Percentiles rank a stretch among this genome's conserved stretches.
These are phyloP conservation scores for Thumatha senex DNA, from an alignment of 2,888 invertebrate species.

Conservation along the genomic window DNA sequence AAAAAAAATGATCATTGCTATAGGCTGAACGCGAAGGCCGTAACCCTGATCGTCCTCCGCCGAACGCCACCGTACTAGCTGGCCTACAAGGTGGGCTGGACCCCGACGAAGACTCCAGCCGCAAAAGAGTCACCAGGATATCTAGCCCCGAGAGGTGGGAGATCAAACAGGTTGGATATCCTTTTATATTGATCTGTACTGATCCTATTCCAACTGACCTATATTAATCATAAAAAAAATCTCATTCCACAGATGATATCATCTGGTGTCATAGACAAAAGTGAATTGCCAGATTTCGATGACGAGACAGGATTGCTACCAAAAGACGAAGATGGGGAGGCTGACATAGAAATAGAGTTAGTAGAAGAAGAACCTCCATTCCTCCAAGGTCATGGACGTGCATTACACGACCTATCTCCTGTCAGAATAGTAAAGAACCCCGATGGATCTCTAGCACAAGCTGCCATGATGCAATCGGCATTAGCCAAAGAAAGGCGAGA, in stretches of 20 bases:
- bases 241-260: conserved; percentile 97
- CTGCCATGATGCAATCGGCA: conserved; percentile 99
- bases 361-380: conserved; percentile 99
- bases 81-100: conserved; percentile 83
- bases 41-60: conserved; percentile 96
- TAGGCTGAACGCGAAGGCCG: conserved; percentile 88
- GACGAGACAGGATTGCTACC: conserved; percentile 97
- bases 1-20: no score
- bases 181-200: neutral
- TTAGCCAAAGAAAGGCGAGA: conserved; percentile 98
- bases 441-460: conserved; percentile 98
- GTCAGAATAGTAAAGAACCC: conserved; percentile 99
- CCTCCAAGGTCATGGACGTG: conserved; percentile 95
- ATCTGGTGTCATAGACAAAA: conserved; percentile 95
- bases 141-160: conserved; percentile 99
- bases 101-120: conserved; percentile 91
- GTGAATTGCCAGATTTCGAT: conserved; percentile 98
- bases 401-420: conserved; percentile 95
- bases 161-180: conserved; percentile 89
- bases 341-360: conserved; percentile 99
- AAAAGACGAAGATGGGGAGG: conserved; percentile 96
- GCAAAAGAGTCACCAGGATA: conserved; percentile 94
- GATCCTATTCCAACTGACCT: neutral
- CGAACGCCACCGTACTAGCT: conserved; percentile 83
- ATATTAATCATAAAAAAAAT: no score